These are phyloP conservation scores for Polydrusus tereticollis DNA, from an alignment of 2,888 invertebrate species.

Conservation along the genomic window DNA sequence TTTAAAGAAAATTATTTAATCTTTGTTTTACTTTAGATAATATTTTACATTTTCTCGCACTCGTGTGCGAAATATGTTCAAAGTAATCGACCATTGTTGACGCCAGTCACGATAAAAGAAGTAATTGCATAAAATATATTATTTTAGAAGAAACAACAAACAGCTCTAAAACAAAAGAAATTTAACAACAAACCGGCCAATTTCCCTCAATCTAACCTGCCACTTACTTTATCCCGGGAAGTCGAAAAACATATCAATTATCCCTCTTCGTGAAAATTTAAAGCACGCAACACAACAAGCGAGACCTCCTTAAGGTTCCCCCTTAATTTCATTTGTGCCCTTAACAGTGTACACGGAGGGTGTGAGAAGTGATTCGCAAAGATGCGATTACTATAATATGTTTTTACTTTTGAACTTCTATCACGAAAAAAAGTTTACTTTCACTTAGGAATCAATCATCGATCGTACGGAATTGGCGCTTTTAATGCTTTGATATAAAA, in stretches of 20 bases:
- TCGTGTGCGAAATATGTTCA: too few relatives aligned
- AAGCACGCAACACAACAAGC: conserved; percentile 29
- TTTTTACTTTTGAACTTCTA: too few relatives aligned
- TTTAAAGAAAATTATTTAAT: too few relatives aligned
- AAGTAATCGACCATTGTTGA: too few relatives aligned
- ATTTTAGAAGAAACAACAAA: neutral
- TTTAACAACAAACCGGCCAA: neutral
- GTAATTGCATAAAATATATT: too few relatives aligned
- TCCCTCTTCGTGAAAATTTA: conserved; percentile 18
- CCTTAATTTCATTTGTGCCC: conserved; percentile 41
- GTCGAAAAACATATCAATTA: conserved; percentile 31
- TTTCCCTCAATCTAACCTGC: neutral
- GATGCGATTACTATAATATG: conserved; percentile 41
- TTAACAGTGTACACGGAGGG: conserved; percentile 25
- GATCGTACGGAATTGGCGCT: neutral
- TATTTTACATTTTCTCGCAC: too few relatives aligned
- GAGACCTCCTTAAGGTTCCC: conserved; percentile 10
- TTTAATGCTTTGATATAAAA: too few relatives aligned
- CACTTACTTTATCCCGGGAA: conserved; percentile 5
- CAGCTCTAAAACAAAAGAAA: neutral
- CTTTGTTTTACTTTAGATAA: too few relatives aligned
- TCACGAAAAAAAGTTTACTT: conserved; percentile 18
- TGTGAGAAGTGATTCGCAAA: conserved; percentile 41
- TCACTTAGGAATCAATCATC: neutral
- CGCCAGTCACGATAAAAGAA: too few relatives aligned